A percentile compares a stretch with the other conserved stretches of the same genome.
These are phyloP conservation scores for Rhinolophus ferrumequinum DNA, from an alignment of 2,113 vertebrate species.

Conservation along the genomic window DNA sequence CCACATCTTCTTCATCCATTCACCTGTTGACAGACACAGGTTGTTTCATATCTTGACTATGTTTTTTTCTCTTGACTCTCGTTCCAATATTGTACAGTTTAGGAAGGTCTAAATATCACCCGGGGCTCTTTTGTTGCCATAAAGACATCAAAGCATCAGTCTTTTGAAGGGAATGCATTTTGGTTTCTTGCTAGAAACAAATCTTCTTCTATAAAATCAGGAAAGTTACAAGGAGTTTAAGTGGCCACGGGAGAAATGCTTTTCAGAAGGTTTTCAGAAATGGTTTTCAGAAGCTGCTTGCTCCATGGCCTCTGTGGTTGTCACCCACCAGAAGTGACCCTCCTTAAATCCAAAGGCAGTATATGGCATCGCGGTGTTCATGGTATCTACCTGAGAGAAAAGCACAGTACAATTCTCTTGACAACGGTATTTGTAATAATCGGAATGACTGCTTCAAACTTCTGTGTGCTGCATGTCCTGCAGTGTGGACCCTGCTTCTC, in stretches of 20 bases:
- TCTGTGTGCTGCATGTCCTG: not conserved
- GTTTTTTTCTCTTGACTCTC: not conserved
- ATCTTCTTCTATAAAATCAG: not conserved
- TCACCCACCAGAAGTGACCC: not conserved
- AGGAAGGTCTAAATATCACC: not conserved
- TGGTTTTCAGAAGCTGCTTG: not conserved
- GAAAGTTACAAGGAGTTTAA: not conserved
- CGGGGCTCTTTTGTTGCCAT: too few relatives aligned
- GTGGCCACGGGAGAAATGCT: not conserved
- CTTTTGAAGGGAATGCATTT: not conserved
- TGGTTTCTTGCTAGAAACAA: not conserved
- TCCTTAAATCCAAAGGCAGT: not conserved
- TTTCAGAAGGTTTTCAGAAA: not conserved
- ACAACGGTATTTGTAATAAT: accelerated
- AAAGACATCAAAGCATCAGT: not conserved
- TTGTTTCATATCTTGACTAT: not conserved
- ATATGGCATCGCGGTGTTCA: accelerated
- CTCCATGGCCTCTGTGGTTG: not conserved
- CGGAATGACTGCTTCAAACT: accelerated
- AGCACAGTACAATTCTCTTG: accelerated
- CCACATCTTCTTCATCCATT: not conserved
- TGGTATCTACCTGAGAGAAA: not conserved
- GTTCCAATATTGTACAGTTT: too few relatives aligned
- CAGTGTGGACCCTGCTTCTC: too few relatives aligned
- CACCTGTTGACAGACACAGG: not conserved